Percentiles rank a stretch among this genome's conserved stretches.
Conservation (phyloP, 2,888 invertebrate species). For the Tubulanus polymorphus region DNA sequence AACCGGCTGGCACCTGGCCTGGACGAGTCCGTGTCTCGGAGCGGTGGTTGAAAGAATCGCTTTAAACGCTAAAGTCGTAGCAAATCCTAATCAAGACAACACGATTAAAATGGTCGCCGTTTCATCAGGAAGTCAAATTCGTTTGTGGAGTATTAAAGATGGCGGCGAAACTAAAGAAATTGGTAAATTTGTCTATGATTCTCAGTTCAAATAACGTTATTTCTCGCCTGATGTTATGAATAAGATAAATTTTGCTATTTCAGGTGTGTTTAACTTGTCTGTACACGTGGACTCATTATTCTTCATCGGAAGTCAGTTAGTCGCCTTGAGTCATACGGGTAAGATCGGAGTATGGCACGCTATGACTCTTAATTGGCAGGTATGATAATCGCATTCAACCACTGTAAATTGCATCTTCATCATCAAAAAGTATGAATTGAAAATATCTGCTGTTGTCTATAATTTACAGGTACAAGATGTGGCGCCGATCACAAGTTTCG, state of each 20-base stretch:
- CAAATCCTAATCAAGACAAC: slow-evolving; percentile 44
- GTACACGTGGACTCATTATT: slow-evolving; percentile 93
- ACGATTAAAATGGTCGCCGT: slow-evolving; percentile 79
- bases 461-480: slow-evolving; percentile 75
- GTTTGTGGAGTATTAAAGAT: slow-evolving; percentile 76
- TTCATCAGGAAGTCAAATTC: slow-evolving; percentile 71
- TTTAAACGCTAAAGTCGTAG: slow-evolving; percentile 64
- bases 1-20: slow-evolving; percentile 92
- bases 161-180: slow-evolving; percentile 71
- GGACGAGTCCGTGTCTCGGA: slow-evolving; percentile 89
- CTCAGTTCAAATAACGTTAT: background rate
- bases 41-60: slow-evolving; percentile 86
- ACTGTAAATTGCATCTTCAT: background rate
- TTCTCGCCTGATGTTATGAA: background rate
- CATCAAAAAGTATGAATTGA: background rate
- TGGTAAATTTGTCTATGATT: slow-evolving; percentile 54
- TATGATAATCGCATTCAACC: slow-evolving; percentile 23
- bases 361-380: slow-evolving; percentile 97
- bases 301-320: slow-evolving; percentile 95
- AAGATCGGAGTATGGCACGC: slow-evolving; percentile 99
- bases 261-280: slow-evolving; percentile 79
- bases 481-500: slow-evolving; percentile 90
- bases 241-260: slow-evolving; percentile 8
- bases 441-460: background rate
- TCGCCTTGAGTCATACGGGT: slow-evolving; percentile 86